These are phyloP conservation scores for Chymomyza costata DNA, from an alignment of 1,140 invertebrate species.

Conservation along the genomic window DNA sequence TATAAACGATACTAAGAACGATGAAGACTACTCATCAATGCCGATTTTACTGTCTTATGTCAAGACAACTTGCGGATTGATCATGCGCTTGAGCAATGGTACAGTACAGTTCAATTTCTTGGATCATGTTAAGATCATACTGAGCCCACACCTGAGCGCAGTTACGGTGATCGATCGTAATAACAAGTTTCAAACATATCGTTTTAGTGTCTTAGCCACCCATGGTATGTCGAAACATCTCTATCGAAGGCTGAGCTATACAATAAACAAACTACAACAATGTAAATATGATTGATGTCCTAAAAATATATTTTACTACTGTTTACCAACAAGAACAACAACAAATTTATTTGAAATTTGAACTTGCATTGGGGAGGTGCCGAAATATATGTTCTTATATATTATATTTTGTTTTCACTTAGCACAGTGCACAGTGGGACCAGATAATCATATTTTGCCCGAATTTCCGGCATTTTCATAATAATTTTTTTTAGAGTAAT, in stretches of 20 bases:
- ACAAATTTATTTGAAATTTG: too few relatives aligned
- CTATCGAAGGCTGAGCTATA: constrained; percentile 87
- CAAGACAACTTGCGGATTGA: constrained; percentile 93
- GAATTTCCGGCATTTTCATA: too few relatives aligned
- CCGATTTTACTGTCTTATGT: constrained; percentile 97
- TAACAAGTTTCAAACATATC: constrained; percentile 91
- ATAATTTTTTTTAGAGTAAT: too few relatives aligned
- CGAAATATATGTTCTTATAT: too few relatives aligned
- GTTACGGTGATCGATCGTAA: constrained; percentile 95
- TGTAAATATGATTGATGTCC: too few relatives aligned
- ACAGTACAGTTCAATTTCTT: constrained; percentile 98
- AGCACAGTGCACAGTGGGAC: too few relatives aligned
- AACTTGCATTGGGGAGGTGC: too few relatives aligned
- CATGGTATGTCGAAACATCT: constrained; percentile 87
- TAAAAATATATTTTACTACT: too few relatives aligned
- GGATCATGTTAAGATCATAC: constrained; percentile 97
- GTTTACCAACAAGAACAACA: too few relatives aligned
- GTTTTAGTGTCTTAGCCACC: constrained; percentile 87
- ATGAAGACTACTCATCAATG: constrained; percentile 89
- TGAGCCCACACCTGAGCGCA: constrained; percentile 96
- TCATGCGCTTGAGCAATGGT: constrained; percentile 97
- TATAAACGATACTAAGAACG: constrained; percentile 84
- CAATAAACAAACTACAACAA: constrained; percentile 91
- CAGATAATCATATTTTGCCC: too few relatives aligned
- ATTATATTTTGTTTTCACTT: too few relatives aligned